Conservation (phyloP, 1,140 invertebrate genomes). For the Oedothorax gibbosus region DNA sequence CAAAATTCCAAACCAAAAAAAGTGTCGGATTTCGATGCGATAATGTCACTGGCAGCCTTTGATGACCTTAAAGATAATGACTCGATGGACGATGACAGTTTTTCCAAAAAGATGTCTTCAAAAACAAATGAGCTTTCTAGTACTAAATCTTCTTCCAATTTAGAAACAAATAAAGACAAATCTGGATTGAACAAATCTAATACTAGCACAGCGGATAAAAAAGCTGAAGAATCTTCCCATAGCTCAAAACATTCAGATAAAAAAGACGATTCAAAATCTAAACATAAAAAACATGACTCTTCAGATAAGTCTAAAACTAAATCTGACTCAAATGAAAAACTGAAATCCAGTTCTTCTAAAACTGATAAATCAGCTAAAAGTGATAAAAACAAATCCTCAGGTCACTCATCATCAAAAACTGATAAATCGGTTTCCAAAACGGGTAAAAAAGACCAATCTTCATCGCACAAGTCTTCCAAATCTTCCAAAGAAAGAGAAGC, state of each 20-base stretch:
- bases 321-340: constrained; percentile 10
- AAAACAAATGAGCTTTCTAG: no score
- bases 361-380: constrained; percentile 20
- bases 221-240: background rate
- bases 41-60: background rate
- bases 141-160: no score
- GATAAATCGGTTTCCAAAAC: background rate
- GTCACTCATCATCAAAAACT: no score
- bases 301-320: constrained; percentile 6
- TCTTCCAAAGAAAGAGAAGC: constrained; percentile 13
- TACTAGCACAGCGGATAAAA: background rate
- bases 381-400: no score
- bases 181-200: background rate
- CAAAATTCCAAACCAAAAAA: background rate
- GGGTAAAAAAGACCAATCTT: constrained; percentile 10
- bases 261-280: constrained; percentile 14
- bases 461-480: background rate
- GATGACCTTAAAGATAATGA: background rate
- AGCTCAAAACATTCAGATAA: background rate
- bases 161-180: constrained; percentile 22
- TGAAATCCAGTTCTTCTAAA: constrained; percentile 24
- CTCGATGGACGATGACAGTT: background rate
- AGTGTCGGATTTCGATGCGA: background rate
- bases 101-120: background rate
- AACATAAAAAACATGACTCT: constrained; percentile 9